Base-by-base conservation (phyloP, 2,888 invertebrate species). In the Leptopilina myrica region DNA sequence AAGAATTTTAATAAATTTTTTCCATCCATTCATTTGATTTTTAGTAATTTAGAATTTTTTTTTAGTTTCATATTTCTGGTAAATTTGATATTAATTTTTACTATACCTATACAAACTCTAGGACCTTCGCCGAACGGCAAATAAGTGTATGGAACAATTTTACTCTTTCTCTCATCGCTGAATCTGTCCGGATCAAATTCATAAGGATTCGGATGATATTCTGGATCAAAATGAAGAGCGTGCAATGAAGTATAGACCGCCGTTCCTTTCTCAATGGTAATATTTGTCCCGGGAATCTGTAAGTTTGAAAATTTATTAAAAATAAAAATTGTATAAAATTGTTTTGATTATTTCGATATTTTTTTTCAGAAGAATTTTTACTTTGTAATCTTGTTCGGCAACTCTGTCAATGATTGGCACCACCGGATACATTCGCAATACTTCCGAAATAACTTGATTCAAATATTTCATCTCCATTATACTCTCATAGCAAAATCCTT, bases 111-210 rank as follows among this genome's bases (percentile, higher is more conserved):
- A 59, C 89, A 89, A 76, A 77, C 69, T 80, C 87, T 85, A 11
- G 87, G 89, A 12, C 90, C 88, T 5, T 88, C 87, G 26, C 90
- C 90, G 49, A 90, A 90, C 0, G 89, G 88, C 82, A 90, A 81
- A 46, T 86, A 90, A 5, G 88, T 86, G 53, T 79, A 85, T 0
- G 84, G 82, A 53, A 78, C 76, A 6, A 90, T 87, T 2, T 87
- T 84, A 8, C 79, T 26, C 56, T 90, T 89, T 40, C 84, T 84
- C 43, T 87, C 86, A 0, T 90, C 88, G 46, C 85, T 88, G 56
- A 89, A 90, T 80, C 89, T 85, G 33, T 89, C 89, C 1, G 90
- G 90, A 84, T 90, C 85, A 69, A 80, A 90, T 76, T 77, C 46
- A 6, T 79, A 64, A 2, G 90, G 89, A 73, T 89, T 81, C 1